phyloP scores from a whole-genome alignment of 2,888 invertebrate genomes.

The Agriotes lineatus region DNA sequence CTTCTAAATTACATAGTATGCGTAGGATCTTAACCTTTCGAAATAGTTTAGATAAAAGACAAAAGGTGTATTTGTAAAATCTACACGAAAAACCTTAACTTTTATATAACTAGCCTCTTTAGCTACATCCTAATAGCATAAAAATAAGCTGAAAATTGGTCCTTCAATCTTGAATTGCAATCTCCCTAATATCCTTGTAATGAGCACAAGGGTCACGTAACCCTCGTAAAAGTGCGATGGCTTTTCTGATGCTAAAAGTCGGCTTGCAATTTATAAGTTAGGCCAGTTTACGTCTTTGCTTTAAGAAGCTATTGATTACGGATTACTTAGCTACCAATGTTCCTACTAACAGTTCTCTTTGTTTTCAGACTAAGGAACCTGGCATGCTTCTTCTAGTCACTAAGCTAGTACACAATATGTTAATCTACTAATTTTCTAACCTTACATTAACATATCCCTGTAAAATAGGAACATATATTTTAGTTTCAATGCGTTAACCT shows the following conservation, averaged over 20 bases:
- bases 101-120: no score
- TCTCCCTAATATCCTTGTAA: neutral
- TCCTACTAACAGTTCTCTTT: no score
- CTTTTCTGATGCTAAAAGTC: neutral
- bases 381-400: slow-evolving; percentile 18
- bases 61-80: no score
- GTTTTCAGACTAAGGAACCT: neutral
- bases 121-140: no score
- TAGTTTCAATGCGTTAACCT: neutral
- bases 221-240: neutral
- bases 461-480: slow-evolving; percentile 5
- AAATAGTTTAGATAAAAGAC: no score
- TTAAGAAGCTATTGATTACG: no score
- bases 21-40: no score
- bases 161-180: slow-evolving; percentile 2
- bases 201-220: neutral
- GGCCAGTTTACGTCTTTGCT: no score
- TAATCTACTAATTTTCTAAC: slow-evolving; percentile 23
- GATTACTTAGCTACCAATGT: no score
- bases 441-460: slow-evolving; percentile 8
- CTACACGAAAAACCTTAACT: no score
- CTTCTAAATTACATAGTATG: no score
- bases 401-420: slow-evolving; percentile 11
- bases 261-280: neutral
- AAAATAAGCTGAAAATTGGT: slow-evolving; percentile 1